Evolutionary conservation across 2,113 vertebrate species (phyloP).

Genomic region (Pseudopipra pipra): DNA sequence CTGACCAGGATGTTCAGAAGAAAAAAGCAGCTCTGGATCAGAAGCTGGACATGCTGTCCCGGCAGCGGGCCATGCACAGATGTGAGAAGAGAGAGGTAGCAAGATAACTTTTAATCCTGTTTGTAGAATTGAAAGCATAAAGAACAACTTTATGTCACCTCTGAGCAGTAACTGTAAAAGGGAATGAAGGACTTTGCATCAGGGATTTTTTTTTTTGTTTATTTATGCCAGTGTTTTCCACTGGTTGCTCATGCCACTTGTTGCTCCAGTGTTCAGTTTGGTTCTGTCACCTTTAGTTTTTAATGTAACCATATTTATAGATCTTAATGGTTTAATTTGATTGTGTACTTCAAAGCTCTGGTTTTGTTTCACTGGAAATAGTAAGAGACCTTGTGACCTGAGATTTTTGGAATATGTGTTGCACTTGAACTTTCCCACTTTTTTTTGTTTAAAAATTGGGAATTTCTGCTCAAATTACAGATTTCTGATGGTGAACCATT

Average conservation of each 20-base stretch:
- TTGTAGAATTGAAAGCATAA: not conserved
- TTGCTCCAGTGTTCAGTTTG: not conserved
- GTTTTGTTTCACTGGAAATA: not conserved
- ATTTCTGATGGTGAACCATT: not conserved
- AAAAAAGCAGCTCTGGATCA: slow-evolving; percentile 76
- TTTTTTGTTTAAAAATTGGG: not conserved
- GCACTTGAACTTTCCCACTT: not conserved
- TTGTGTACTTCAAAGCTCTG: not conserved
- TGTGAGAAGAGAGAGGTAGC: slow-evolving; percentile 61
- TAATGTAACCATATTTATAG: not conserved
- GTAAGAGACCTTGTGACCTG: not conserved
- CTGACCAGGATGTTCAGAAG: slow-evolving; percentile 69
- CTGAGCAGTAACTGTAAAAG: not conserved
- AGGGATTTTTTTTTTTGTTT: not conserved
- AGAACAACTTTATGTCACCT: not conserved
- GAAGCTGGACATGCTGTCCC: slow-evolving; percentile 75
- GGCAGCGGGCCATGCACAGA: slow-evolving; percentile 72
- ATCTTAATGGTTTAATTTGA: not conserved
- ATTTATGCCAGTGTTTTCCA: not conserved
- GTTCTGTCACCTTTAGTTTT: not conserved
- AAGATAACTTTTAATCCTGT: not conserved
- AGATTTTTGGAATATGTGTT: not conserved
- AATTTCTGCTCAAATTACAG: not conserved
- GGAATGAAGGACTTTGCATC: not conserved
- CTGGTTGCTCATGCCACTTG: not conserved